Conservation (phyloP, 1,140 invertebrate genomes). For the Psix sp. region DNA sequence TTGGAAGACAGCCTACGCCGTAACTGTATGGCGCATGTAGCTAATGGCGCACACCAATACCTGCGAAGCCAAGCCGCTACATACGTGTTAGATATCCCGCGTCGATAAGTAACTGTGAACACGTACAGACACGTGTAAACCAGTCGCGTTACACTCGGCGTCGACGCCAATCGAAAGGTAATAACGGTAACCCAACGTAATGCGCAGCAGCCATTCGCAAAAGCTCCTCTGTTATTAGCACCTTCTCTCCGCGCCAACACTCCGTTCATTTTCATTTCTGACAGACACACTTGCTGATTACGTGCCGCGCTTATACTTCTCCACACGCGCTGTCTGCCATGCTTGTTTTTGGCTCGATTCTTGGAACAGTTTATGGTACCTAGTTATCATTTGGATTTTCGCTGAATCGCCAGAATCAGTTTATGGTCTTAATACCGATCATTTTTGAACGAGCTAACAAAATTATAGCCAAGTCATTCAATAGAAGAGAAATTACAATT, state of each 20-base stretch:
- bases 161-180: slow-evolving; percentile 61
- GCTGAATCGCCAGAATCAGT: too few species aligned
- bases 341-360: too few species aligned
- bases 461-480: too few species aligned
- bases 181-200: slow-evolving; percentile 60
- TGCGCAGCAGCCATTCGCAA: slow-evolving; percentile 49
- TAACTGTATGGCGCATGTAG: slow-evolving; percentile 17
- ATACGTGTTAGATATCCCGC: slow-evolving; percentile 48
- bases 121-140: slow-evolving; percentile 61
- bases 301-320: too few species aligned
- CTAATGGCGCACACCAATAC: slow-evolving; percentile 39
- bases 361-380: too few species aligned
- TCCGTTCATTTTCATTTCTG: slow-evolving; percentile 15
- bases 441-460: too few species aligned
- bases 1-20: slow-evolving; percentile 11
- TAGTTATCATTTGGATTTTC: too few species aligned
- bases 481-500: too few species aligned
- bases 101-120: slow-evolving; percentile 55
- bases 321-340: too few species aligned
- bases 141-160: slow-evolving; percentile 58
- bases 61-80: slow-evolving; percentile 13
- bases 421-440: too few species aligned
- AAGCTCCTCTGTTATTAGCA: slow-evolving; percentile 48
- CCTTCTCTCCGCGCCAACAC: slow-evolving; percentile 43
- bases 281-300: slow-evolving; percentile 21